Percentiles rank a stretch among this genome's conserved stretches.
Evolutionary conservation across 1,140 invertebrate genomes (phyloP).

Genomic region (Marisa cornuarietis): DNA sequence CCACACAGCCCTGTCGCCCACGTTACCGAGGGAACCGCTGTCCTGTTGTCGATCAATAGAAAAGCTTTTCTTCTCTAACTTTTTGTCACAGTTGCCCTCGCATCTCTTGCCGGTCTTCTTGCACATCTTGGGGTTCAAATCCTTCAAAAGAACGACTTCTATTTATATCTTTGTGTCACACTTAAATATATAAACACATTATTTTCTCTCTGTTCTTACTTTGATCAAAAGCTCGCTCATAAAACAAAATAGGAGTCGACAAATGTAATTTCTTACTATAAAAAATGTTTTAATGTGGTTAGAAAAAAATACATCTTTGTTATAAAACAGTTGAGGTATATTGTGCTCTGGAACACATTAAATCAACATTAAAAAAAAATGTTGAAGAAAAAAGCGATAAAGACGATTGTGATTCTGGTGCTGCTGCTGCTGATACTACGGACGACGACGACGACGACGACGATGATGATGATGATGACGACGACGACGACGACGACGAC

Average conservation of each 20-base stretch:
- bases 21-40: slow-evolving; percentile 33
- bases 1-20: slow-evolving; percentile 42
- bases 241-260: neutral
- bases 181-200: no score
- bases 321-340: no score
- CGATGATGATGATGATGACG: neutral
- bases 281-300: neutral
- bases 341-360: no score
- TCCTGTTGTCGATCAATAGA: neutral
- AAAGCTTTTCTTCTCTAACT: neutral
- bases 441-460: no score
- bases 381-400: neutral
- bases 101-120: slow-evolving; percentile 48
- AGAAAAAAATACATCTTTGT: no score
- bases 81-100: neutral
- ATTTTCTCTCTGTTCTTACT: no score
- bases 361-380: neutral
- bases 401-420: no score
- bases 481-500: no score
- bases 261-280: no score
- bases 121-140: slow-evolving; percentile 45
- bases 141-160: slow-evolving; percentile 36
- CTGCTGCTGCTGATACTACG: neutral
- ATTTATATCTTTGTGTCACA: slow-evolving; percentile 27
- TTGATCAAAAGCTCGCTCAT: neutral